Evolutionary conservation across 2,888 invertebrate genomes (phyloP).

Genomic region (Netelia inedita): DNA sequence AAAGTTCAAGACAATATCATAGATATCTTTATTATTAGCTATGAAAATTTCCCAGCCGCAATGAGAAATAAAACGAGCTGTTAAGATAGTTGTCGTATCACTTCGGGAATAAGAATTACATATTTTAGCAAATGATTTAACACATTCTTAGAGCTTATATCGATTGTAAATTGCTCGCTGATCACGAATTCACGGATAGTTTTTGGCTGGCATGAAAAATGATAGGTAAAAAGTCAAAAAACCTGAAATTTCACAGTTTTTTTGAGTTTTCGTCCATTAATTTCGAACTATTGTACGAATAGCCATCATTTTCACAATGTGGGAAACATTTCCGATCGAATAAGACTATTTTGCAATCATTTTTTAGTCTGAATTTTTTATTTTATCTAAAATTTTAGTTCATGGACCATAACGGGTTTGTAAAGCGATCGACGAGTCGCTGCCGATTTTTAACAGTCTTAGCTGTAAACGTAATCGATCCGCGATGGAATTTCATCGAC

Average conservation of each 20-base stretch:
- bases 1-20: constrained; percentile 19
- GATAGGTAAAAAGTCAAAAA: no score
- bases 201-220: no score
- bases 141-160: no score
- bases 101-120: not conserved
- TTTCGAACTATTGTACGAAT: no score
- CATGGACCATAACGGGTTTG: not conserved
- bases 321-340: no score
- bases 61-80: not conserved
- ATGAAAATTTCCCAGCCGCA: not conserved
- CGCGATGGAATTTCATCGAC: constrained; percentile 5
- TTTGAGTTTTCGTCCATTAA: no score
- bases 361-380: no score
- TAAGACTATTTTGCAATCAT: no score
- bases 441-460: not conserved
- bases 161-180: no score
- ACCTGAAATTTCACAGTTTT: no score
- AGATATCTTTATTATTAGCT: not conserved
- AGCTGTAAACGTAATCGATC: constrained; percentile 16
- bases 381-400: not conserved
- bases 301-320: no score
- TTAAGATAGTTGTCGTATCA: not conserved
- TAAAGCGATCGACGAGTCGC: not conserved
- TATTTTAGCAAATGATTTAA: not conserved
- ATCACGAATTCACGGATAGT: no score